Percentiles rank a stretch among this genome's conserved stretches.
phyloP scores from a whole-genome alignment of 2,888 invertebrate species.

The Watsonalla binaria region DNA sequence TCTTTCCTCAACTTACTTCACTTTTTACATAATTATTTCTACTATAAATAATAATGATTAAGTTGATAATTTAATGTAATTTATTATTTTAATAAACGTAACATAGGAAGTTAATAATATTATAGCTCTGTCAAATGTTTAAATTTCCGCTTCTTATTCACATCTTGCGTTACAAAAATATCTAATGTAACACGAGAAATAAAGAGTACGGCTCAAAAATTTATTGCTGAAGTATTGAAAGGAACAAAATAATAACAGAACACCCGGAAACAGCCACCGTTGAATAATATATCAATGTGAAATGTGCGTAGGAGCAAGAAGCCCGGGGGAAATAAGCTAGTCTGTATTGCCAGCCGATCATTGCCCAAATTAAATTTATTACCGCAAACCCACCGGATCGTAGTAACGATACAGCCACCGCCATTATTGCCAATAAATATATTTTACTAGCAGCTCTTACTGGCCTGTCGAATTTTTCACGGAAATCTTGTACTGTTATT shows the following conservation, averaged over 20 bases:
- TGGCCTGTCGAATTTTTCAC: conserved; percentile 37
- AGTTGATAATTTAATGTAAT: too few relatives aligned
- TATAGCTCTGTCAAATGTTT: too few relatives aligned
- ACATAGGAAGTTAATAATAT: too few relatives aligned
- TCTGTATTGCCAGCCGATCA: conserved; percentile 36
- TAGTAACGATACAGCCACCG: conserved; percentile 50
- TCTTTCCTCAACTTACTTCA: too few relatives aligned
- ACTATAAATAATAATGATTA: too few relatives aligned
- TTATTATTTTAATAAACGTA: too few relatives aligned
- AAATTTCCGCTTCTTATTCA: too few relatives aligned
- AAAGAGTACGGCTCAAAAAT: neutral
- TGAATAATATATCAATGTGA: conserved; percentile 13
- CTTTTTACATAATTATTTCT: too few relatives aligned
- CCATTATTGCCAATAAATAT: conserved; percentile 66
- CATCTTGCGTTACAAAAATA: too few relatives aligned
- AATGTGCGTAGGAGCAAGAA: conserved; percentile 19
- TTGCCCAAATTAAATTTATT: conserved; percentile 65
- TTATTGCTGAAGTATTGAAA: neutral
- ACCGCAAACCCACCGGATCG: conserved; percentile 48
- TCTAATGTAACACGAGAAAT: too few relatives aligned
- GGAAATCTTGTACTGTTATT: conserved; percentile 39
- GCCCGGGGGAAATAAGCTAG: conserved; percentile 40
- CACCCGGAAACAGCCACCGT: neutral
- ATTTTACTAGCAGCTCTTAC: conserved; percentile 59
- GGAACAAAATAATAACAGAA: neutral